These are phyloP conservation scores for Caranx ignobilis DNA, from an alignment of 2,113 vertebrate genomes.

Conservation along the genomic window DNA sequence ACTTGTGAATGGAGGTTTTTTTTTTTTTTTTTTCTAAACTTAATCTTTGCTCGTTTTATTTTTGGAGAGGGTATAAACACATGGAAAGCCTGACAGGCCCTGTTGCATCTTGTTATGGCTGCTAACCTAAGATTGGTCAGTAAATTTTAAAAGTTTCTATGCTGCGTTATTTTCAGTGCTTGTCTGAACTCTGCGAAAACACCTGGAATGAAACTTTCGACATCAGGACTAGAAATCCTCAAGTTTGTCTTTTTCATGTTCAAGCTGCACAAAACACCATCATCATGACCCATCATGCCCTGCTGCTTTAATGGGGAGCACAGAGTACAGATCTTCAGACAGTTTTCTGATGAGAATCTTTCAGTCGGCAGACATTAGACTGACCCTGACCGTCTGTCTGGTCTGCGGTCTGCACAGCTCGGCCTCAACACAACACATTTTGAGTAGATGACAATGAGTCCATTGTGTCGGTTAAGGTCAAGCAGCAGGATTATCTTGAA, in stretches of 20 bases:
- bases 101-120: not conserved
- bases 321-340: not conserved
- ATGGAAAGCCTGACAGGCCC: not conserved
- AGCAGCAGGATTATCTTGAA: slow-evolving; percentile 11
- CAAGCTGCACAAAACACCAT: not conserved
- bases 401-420: not conserved
- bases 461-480: slow-evolving; percentile 20
- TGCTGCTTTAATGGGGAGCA: not conserved
- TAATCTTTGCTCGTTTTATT: not conserved
- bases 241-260: not conserved
- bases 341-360: slow-evolving; percentile 22
- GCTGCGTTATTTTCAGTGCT: not conserved
- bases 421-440: not conserved
- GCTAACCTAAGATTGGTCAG: not conserved
- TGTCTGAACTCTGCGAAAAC: not conserved
- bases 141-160: no score
- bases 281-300: not conserved
- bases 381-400: slow-evolving; percentile 32
- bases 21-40: no score
- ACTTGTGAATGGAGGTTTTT: not conserved
- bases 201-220: no score
- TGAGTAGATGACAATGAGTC: slow-evolving; percentile 12
- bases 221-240: no score
- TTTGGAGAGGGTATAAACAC: not conserved
- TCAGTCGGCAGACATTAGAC: slow-evolving; percentile 29